Base-by-base conservation (phyloP, 2,113 vertebrate genomes). In the Sciurus niger region DNA sequence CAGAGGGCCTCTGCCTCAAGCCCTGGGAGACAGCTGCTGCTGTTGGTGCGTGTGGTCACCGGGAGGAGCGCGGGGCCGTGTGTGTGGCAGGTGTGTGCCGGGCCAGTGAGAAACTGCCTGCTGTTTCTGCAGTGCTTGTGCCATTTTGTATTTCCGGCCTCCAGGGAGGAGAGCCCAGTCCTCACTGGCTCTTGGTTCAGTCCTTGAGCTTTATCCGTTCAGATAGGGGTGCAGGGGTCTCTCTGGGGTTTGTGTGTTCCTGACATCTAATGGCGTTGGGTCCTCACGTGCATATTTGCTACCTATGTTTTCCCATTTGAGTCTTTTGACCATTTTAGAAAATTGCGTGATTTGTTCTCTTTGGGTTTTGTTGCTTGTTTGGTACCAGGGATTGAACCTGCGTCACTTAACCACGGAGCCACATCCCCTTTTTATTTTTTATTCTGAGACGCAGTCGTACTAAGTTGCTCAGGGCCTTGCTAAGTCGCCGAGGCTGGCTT, bases 31-130 rank as follows among this genome's bases (percentile, higher is more conserved):
- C 77, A 17, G 5, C 4, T 3, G 70, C n/a, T 28, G 46, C 30
- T 37, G 0, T 17, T 30, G 46, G 87, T 40, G 30, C 22, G 0
- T 11, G 0, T 46, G 28, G 88, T 13, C 4, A 34, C 43, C 3
- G 0, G 18, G 2, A 6, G 72, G 72, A 32, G 32, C 0, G 1
- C 20, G 2, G 55, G 87, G 72, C 7, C 14, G 4, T 34, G 0
- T 32, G 6, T 11, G 10, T 9, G 12, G 48, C 8, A 6, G 48
- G 18, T n/a, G 77, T 30, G 6, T 55, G 48, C 20, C 51, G 30
- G 2, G 7, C 24, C 8, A 16, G 32, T 65, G 24, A 24, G 65
- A 37, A 51, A 6, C 17, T 58, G 63, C 40, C 1, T 6, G 3
- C 40, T 48, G 6, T 67, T 53, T 24, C 80, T 55, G 24, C 11